phyloP scores from a whole-genome alignment of 2,113 vertebrate genomes.

The Plectropomus leopardus region DNA sequence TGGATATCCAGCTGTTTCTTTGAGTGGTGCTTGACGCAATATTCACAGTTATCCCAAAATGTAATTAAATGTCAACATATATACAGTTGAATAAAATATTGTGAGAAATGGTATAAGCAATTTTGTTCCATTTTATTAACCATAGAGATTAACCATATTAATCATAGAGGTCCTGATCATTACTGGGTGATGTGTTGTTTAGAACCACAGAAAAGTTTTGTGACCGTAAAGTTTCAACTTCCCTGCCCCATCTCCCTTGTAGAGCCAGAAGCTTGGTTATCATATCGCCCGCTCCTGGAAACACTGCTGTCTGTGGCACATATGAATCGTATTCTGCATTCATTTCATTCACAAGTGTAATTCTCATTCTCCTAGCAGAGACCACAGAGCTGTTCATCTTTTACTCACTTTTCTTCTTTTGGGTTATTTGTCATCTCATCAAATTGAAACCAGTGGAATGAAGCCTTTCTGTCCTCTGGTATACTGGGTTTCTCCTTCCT shows the following conservation, averaged over 20 bases:
- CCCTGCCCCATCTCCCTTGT: constrained; percentile 12
- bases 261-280: constrained; percentile 25
- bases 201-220: not conserved
- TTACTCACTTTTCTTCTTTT: constrained; percentile 2
- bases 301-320: constrained; percentile 9
- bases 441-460: constrained; percentile 51
- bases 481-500: constrained; percentile 34
- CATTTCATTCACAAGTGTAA: constrained; percentile 24
- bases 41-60: too few species aligned
- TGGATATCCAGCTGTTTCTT: too few species aligned
- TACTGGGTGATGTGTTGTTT: not conserved
- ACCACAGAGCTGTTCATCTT: constrained; percentile 35
- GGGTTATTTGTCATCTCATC: constrained; percentile 32
- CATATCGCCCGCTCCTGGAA: constrained; percentile 15
- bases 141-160: too few species aligned
- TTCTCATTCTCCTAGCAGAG: constrained; percentile 19
- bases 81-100: too few species aligned
- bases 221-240: not conserved
- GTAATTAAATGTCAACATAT: too few species aligned
- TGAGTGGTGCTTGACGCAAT: too few species aligned
- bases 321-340: constrained; percentile 27
- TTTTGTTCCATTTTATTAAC: too few species aligned
- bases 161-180: not conserved
- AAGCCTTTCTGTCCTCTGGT: constrained; percentile 42
- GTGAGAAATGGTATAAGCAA: too few species aligned